Base-by-base conservation (phyloP, 2,113 vertebrate genomes). In the Mastomys coucha region DNA sequence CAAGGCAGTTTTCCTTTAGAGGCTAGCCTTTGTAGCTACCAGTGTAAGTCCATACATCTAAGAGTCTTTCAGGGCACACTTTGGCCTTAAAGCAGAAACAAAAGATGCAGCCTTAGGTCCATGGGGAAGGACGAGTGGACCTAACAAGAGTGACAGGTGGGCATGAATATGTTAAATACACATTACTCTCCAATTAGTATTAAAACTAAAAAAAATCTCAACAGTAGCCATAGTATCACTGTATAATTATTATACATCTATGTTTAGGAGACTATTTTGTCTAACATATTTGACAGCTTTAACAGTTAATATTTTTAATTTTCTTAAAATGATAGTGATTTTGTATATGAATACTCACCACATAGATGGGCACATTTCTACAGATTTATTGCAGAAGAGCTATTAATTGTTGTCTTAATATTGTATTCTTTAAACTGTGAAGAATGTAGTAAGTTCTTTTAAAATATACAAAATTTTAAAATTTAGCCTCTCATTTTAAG, bases 261-360 rank as follows among this genome's bases (percentile, higher is more conserved):
- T 91, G 19, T 80, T 53, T 86, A 28, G n/a, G 93, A 0, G 1
- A 7, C 4, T 82, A 84, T 76, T 96, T 94, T 63, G 80, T 81
- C 65, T 96, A 86, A 94, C 0, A 0, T 82, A 49, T 19, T 84
- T 88, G 60, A 60, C 11, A 60, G 20, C 2, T 84, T 96, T 49
- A 65, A 11, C 60, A 39, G 17, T 95, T 8, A 63, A 96, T 69
- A 97, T 60, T 58, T 31, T 31, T 56, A 10, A 65, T 69, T 93
- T 22, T 63, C 60, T 96, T 93, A 56, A 13, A 63, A 67, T 28
- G 3, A 31, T 82, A 28, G 78, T 19, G 22, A 95, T 69, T 94
- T 95, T 72, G 6, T 67, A 91, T 92, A 97, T 5, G 58, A 2
- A 2, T 70, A 16, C 86, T 96, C 60, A 96, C 70, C 94, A 73